Base-by-base conservation (phyloP, 2,113 vertebrate species). In the Hippocampus abdominalis region DNA sequence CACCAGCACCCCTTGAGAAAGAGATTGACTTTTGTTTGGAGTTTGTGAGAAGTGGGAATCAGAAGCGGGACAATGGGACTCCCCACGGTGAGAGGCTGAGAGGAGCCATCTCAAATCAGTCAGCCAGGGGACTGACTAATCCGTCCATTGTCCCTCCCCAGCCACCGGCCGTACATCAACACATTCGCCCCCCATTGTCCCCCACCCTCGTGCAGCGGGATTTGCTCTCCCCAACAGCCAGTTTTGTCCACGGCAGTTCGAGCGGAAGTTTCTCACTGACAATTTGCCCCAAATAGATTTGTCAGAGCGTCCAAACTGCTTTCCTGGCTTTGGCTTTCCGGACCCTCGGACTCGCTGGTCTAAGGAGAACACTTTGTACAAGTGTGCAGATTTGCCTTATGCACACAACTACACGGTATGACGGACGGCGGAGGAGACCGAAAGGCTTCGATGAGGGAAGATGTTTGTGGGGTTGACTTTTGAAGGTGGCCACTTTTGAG, bases 21-120 rank as follows among this genome's bases (percentile, higher is more conserved):
- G 96, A 98, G 98, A 96, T 98, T 99, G 96, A 99, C 96, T 99
- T 99, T 99, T 99, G 97, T 99, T 99, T 98, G 94, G 96, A 98
- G 96, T 98, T 98, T 96, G 96, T 98, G 96, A 97, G 97, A 98
- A 99, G 96, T 98, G 96, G 96, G 97, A 96, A 96, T 99, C 96
- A 94, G 96, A 94, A 93, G 92, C 91, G 85, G 96, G 94, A 98
- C 97, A 98, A 98, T 99, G 94, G 94, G 96, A 95, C 96, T 94
- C 95, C 97, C 97, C 85, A 95, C 93, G 67, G 97, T 88, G 96
- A 94, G 90, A 91, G 94, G 94, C 96, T 95, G 94, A 98, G 95
- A 95, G 95, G 94, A 95, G 96, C 95, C 93, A 95, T 96, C 94
- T 96, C 96, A 94, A 94, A 95, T 92, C 95, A 98, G 96, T 96